Conservation (phyloP, 2,888 invertebrate genomes). For the Norana najaformis region DNA sequence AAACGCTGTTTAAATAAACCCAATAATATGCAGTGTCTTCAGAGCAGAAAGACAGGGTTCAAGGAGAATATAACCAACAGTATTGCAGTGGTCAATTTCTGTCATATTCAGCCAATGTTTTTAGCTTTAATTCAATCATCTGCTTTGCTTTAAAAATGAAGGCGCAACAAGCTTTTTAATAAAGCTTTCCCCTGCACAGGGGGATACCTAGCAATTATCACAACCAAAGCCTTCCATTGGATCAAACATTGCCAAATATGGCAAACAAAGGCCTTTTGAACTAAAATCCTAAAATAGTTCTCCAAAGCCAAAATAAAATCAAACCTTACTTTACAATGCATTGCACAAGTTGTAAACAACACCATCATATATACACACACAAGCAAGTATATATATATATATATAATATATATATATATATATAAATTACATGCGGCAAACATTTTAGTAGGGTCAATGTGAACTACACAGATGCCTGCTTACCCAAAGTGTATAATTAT, state of each 20-base stretch:
- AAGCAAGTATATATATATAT: not conserved
- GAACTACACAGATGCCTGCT: not conserved
- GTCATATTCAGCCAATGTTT: not conserved
- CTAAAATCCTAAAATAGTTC: not conserved
- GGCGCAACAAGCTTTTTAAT: too few species aligned
- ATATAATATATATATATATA: not conserved
- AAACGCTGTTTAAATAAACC: not conserved
- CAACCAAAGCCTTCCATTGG: not conserved
- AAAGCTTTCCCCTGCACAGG: not conserved
- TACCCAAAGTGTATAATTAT: not conserved
- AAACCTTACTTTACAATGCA: not conserved
- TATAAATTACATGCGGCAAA: not conserved
- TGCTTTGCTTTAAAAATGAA: too few species aligned
- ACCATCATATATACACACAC: not conserved
- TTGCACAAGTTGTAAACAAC: conserved; percentile 7
- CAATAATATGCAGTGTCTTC: not conserved
- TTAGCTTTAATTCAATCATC: not conserved
- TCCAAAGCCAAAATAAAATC: not conserved
- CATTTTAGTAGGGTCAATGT: not conserved
- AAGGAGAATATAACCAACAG: not conserved
- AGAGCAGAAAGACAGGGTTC: not conserved
- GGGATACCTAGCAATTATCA: not conserved
- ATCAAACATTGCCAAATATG: not conserved
- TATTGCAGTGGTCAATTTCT: not conserved
- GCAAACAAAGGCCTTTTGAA: not conserved